phyloP scores from a whole-genome alignment of 2,797 vertebrate species.

The Lepilemur ruficaudatus region DNA sequence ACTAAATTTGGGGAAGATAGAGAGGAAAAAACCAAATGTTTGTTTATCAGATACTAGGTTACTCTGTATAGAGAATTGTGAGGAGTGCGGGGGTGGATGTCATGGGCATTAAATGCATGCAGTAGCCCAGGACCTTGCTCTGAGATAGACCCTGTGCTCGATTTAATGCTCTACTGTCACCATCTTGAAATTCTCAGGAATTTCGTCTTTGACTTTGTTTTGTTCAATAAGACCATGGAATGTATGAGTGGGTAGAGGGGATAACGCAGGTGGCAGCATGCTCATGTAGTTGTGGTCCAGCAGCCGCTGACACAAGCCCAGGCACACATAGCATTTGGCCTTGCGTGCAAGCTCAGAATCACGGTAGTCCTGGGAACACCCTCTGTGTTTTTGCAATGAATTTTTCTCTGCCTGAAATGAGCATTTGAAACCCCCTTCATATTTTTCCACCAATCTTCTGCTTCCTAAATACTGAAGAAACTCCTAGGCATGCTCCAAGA shows the following conservation, averaged over 20 bases:
- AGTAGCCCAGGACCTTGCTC: no score
- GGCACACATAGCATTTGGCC: no score
- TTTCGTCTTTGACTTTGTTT: neutral
- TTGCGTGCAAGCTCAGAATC: rapidly evolving
- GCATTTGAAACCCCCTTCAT: neutral
- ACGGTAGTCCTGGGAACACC: rapidly evolving
- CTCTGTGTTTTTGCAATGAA: neutral
- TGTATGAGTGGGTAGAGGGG: rapidly evolving
- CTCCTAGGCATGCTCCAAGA: neutral
- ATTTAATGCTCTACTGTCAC: neutral
- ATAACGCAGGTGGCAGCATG: rapidly evolving
- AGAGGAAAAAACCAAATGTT: neutral
- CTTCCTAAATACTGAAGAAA: neutral
- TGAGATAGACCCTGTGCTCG: neutral
- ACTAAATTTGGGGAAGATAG: neutral
- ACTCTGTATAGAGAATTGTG: neutral
- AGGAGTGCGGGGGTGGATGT: neutral
- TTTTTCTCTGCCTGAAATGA: neutral
- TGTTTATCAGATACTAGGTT: no score
- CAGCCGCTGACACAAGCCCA: no score
- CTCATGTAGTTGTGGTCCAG: neutral
- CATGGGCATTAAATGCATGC: rapidly evolving
- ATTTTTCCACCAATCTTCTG: neutral
- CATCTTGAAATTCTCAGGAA: neutral
- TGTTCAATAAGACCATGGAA: neutral